Conservation (phyloP, 2,797 vertebrate species). For the Lutjanus argentimaculatus region DNA sequence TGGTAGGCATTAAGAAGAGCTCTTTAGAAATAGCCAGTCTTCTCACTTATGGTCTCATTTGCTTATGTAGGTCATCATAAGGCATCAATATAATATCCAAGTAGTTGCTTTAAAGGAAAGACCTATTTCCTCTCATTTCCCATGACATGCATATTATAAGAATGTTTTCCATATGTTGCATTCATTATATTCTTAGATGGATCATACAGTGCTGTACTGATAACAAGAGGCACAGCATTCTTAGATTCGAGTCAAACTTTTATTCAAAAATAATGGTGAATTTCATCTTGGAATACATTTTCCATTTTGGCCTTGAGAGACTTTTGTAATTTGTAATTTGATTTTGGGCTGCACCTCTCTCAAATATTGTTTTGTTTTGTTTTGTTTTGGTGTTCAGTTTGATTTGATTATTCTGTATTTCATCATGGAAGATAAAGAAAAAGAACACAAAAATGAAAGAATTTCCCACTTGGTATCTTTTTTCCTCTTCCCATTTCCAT, state of each 20-base stretch:
- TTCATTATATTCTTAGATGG: neutral
- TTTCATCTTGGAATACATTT: neutral
- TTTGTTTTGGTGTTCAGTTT: neutral
- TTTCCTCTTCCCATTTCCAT: neutral
- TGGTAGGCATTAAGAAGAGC: too few species aligned
- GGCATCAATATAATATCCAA: too few species aligned
- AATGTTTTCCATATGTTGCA: neutral
- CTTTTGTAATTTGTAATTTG: neutral
- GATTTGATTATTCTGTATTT: neutral
- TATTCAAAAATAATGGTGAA: neutral
- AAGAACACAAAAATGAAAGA: neutral
- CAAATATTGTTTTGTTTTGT: neutral
- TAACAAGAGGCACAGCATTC: neutral
- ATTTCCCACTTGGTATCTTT: neutral
- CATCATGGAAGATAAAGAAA: neutral
- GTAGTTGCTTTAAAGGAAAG: neutral
- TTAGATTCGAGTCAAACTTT: constrained; percentile 1
- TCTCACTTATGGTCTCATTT: too few species aligned
- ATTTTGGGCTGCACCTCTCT: neutral
- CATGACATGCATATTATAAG: neutral
- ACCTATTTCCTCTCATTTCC: neutral
- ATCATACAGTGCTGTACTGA: neutral
- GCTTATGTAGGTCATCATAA: too few species aligned
- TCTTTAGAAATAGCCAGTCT: too few species aligned
- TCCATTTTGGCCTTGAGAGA: constrained; percentile 10